Percentiles rank a stretch among this genome's conserved stretches.
Evolutionary conservation across 2,113 vertebrate genomes (phyloP).

Genomic region (Phyllostomus hastatus): DNA sequence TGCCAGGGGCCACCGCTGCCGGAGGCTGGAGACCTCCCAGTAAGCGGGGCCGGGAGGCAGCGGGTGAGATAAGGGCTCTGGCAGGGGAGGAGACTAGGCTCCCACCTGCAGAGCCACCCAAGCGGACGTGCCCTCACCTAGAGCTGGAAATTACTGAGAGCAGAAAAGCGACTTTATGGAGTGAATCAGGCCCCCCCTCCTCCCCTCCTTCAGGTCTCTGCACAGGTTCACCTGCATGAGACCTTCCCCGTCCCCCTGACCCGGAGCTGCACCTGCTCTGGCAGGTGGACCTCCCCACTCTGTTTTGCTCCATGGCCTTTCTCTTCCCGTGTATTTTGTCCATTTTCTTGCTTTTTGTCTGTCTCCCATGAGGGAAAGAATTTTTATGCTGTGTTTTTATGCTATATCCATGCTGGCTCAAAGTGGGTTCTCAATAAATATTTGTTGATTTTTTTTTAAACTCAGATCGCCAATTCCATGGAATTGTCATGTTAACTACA

Average conservation of each 20-base stretch:
- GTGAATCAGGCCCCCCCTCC: too few species aligned
- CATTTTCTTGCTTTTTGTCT: neutral
- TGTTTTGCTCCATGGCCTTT: neutral
- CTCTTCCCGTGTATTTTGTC: accelerated
- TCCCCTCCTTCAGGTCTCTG: neutral
- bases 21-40: constrained; percentile 42
- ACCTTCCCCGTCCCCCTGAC: too few species aligned
- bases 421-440: neutral
- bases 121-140: neutral
- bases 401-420: neutral
- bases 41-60: neutral
- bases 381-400: neutral
- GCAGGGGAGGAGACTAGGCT: neutral
- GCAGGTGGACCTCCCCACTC: neutral
- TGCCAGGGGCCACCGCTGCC: neutral
- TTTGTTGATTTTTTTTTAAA: neutral
- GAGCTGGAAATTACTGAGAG: neutral
- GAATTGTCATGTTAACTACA: neutral
- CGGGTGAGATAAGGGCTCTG: neutral
- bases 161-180: neutral
- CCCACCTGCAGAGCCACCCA: neutral
- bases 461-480: neutral
- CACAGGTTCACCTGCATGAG: accelerated
- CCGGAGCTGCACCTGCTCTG: neutral
- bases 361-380: neutral